Evolutionary conservation across 2,888 invertebrate species (phyloP).

Genomic region (Mimas tiliae): DNA sequence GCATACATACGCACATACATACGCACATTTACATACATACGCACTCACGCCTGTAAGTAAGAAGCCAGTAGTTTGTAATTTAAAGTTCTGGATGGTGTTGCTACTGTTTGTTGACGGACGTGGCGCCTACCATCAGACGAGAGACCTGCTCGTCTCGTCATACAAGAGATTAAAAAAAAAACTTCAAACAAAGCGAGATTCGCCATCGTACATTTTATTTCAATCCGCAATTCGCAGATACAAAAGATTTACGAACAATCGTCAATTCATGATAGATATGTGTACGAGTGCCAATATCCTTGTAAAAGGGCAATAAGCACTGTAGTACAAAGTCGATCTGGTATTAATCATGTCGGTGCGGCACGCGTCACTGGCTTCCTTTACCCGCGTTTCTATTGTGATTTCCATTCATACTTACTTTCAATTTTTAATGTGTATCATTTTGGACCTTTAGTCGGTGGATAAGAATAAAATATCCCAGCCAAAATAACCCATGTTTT

Average conservation of each 20-base stretch:
- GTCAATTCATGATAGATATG: conserved; percentile 3
- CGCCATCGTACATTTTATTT: neutral
- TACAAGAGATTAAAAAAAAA: too few species aligned
- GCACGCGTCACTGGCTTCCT: conserved; percentile 2
- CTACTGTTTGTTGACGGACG: too few species aligned
- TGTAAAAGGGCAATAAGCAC: conserved; percentile 20
- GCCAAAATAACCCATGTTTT: too few species aligned
- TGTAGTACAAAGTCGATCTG: conserved; percentile 16
- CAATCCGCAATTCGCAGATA: neutral
- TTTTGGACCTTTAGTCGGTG: neutral
- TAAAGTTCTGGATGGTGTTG: too few species aligned
- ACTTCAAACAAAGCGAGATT: too few species aligned
- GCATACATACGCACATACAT: too few species aligned
- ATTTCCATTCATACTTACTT: neutral
- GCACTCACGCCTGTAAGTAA: too few species aligned
- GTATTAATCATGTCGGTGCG: conserved; percentile 19
- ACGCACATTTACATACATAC: too few species aligned
- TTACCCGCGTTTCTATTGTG: conserved; percentile 8
- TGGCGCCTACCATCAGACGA: too few species aligned
- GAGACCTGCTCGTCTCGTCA: too few species aligned
- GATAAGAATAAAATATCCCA: too few species aligned
- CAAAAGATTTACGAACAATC: conserved; percentile 13
- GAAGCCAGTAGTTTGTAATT: too few species aligned
- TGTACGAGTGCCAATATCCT: conserved; percentile 13
- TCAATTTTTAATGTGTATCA: conserved; percentile 10